phyloP scores from a whole-genome alignment of 1,140 invertebrate species.

The Drosophila paulistorum region DNA sequence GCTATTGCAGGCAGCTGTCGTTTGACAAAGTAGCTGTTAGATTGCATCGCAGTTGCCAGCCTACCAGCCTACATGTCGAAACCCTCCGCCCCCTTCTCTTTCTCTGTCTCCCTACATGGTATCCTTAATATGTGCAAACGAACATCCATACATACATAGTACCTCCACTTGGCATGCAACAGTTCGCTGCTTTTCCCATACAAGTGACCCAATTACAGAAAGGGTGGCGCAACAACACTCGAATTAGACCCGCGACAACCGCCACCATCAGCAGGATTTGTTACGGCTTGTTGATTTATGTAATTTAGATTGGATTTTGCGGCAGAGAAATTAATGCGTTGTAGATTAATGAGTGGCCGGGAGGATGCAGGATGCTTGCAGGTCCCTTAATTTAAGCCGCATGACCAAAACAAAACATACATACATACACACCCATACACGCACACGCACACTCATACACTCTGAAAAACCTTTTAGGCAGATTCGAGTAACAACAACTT shows the following conservation, averaged over 20 bases:
- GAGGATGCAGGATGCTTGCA: constrained; percentile 42
- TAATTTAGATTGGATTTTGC: constrained; percentile 80
- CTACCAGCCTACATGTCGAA: constrained; percentile 20
- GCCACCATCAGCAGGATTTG: constrained; percentile 38
- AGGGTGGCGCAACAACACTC: constrained; percentile 5
- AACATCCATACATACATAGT: not conserved
- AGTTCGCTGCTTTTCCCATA: constrained; percentile 80
- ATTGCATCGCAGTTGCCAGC: constrained; percentile 67
- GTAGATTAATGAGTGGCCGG: constrained; percentile 75
- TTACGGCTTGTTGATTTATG: constrained; percentile 80
- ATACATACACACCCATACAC: not conserved
- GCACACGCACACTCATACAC: constrained; percentile 41
- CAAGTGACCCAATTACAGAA: constrained; percentile 74
- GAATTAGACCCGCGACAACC: not conserved
- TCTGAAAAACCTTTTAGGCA: constrained; percentile 68
- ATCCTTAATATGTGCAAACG: not conserved
- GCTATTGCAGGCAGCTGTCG: constrained; percentile 62
- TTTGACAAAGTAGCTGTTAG: constrained; percentile 78
- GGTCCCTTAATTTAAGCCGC: constrained; percentile 31
- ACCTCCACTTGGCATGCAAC: constrained; percentile 67
- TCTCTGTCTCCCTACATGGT: too few species aligned
- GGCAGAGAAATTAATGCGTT: constrained; percentile 77
- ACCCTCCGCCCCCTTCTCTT: too few species aligned
- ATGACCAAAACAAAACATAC: constrained; percentile 37
- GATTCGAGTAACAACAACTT: constrained; percentile 13